These are phyloP conservation scores for Ceratoteleas bidentatus DNA, from an alignment of 1,140 invertebrate genomes.

Conservation along the genomic window DNA sequence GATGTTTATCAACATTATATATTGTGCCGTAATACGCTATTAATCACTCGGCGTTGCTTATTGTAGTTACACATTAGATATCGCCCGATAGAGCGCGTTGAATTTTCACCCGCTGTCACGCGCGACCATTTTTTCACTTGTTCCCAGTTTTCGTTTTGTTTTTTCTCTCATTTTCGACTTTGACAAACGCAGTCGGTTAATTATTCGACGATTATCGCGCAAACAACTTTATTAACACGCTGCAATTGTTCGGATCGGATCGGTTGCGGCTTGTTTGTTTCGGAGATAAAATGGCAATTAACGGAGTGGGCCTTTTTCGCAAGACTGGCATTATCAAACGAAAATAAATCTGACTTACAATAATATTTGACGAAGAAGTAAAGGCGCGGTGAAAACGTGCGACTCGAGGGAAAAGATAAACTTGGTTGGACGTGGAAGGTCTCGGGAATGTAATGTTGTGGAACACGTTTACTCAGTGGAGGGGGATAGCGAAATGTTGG, in stretches of 20 bases:
- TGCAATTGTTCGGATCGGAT: neutral
- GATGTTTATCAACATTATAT: conserved; percentile 57
- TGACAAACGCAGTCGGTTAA: conserved; percentile 9
- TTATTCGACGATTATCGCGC: conserved; percentile 15
- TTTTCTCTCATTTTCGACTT: neutral
- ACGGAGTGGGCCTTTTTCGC: neutral
- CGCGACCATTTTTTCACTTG: conserved; percentile 9
- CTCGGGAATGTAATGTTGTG: conserved; percentile 37
- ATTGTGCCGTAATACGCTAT: conserved; percentile 37
- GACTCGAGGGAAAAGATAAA: conserved; percentile 57
- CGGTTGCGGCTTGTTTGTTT: conserved; percentile 1
- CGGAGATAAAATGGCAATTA: conserved; percentile 22
- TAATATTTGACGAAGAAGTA: conserved; percentile 55
- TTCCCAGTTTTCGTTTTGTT: conserved; percentile 5
- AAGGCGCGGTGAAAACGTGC: conserved; percentile 36
- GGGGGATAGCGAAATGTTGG: conserved; percentile 23
- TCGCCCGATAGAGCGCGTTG: conserved; percentile 28
- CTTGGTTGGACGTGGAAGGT: conserved; percentile 39
- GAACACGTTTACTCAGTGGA: conserved; percentile 18
- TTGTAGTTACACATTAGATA: conserved; percentile 39
- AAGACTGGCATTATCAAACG: conserved; percentile 30
- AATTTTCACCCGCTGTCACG: conserved; percentile 20
- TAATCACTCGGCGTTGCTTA: conserved; percentile 37
- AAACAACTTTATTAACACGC: conserved; percentile 17
- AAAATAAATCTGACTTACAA: conserved; percentile 56